phyloP scores from a whole-genome alignment of 2,888 invertebrate species.

The Sycophila texana region DNA sequence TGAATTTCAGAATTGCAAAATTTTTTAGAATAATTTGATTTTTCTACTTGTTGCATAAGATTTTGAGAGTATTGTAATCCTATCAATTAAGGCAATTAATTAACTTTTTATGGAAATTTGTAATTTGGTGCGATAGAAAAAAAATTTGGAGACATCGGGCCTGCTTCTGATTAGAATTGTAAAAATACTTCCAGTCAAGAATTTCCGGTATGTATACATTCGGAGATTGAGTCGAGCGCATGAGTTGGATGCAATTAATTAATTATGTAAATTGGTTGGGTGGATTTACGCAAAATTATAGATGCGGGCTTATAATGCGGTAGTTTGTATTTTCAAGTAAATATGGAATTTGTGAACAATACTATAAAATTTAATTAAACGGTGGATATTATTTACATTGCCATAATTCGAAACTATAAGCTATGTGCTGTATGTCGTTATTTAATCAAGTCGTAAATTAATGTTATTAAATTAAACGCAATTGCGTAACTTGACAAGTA shows the following conservation, averaged over 20 bases:
- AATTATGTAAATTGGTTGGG: slow-evolving; percentile 29
- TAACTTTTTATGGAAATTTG: too few relatives aligned
- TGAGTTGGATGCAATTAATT: slow-evolving; percentile 18
- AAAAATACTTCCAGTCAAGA: background rate
- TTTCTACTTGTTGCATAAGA: too few relatives aligned
- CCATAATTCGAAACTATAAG: background rate
- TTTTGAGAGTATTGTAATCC: too few relatives aligned
- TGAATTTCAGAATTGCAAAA: background rate
- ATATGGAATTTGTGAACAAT: background rate
- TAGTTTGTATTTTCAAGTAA: background rate
- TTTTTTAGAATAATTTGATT: too few relatives aligned
- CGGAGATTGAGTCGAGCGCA: background rate
- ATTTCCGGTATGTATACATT: too few relatives aligned
- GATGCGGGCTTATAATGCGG: slow-evolving; percentile 2
- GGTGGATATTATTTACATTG: background rate
- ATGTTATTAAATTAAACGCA: background rate
- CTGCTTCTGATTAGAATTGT: too few relatives aligned
- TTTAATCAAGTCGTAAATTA: background rate
- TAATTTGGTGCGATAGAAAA: background rate
- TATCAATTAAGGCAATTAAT: too few relatives aligned
- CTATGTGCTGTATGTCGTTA: background rate
- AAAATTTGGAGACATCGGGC: too few relatives aligned
- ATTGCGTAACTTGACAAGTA: background rate
- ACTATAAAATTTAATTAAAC: slow-evolving; percentile 20
- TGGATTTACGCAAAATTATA: background rate